Evolutionary conservation across 1,140 invertebrate genomes (phyloP).

Genomic region (Augochlora pura): DNA sequence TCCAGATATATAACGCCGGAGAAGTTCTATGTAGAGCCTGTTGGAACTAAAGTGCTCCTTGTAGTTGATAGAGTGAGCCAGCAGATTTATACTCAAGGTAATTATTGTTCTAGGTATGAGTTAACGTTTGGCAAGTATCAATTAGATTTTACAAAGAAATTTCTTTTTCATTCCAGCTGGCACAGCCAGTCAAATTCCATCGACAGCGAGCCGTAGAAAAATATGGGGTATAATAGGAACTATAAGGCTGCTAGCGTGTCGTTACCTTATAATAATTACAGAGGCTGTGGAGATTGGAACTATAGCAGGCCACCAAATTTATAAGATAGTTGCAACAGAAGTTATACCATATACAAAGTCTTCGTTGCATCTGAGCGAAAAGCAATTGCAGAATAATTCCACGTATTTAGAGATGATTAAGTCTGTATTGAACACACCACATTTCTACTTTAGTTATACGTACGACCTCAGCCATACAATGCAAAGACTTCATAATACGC

Average conservation of each 20-base stretch:
- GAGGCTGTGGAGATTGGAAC: conserved; percentile 91
- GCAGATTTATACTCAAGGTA: conserved; percentile 85
- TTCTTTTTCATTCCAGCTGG: conserved; percentile 75
- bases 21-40: conserved; percentile 87
- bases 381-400: conserved; percentile 89
- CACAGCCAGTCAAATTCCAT: conserved; percentile 82
- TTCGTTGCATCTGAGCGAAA: conserved; percentile 90
- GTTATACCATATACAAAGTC: conserved; percentile 93
- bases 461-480: conserved; percentile 96
- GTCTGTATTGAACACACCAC: conserved; percentile 87
- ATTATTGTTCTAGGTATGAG: conserved; percentile 47
- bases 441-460: conserved; percentile 95
- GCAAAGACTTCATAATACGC: conserved; percentile 93
- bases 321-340: conserved; percentile 90
- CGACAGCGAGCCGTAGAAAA: conserved; percentile 84
- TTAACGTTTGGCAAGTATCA: too few relatives aligned
- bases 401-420: conserved; percentile 92
- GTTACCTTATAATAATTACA: conserved; percentile 95
- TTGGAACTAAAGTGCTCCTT: conserved; percentile 82
- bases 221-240: conserved; percentile 95
- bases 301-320: conserved; percentile 92
- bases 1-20: conserved; percentile 86
- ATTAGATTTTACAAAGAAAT: conserved; percentile 2
- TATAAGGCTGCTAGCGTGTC: conserved; percentile 91
- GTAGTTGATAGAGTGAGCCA: conserved; percentile 87